Conservation (phyloP, 2,888 invertebrate genomes). For the Parnassius smintheus region DNA sequence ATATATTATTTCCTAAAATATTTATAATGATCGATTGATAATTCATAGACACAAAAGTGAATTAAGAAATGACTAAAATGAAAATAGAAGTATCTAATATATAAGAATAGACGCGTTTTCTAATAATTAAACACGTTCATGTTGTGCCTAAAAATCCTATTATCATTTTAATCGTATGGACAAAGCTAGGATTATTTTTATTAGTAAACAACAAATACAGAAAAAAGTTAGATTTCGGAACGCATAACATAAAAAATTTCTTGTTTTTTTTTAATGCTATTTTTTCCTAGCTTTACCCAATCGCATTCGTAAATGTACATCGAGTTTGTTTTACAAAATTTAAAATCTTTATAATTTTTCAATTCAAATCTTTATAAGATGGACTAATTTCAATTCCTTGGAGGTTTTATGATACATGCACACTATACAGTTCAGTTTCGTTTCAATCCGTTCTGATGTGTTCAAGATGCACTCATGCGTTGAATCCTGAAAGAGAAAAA, state of each 20-base stretch:
- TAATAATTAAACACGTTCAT: slow-evolving; percentile 7
- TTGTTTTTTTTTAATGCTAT: not conserved
- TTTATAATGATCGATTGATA: slow-evolving; percentile 7
- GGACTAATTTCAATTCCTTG: slow-evolving; percentile 18
- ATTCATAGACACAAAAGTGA: slow-evolving; percentile 23
- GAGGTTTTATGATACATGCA: not conserved
- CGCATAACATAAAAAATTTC: not conserved
- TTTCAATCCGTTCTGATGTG: slow-evolving; percentile 1
- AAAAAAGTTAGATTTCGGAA: too few species aligned
- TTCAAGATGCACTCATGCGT: slow-evolving; percentile 42
- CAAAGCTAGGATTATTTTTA: slow-evolving; percentile 30
- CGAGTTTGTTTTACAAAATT: not conserved
- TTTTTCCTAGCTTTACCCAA: slow-evolving; percentile 14
- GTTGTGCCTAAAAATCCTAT: slow-evolving; percentile 60
- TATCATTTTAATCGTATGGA: slow-evolving; percentile 66
- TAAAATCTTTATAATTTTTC: slow-evolving; percentile 1
- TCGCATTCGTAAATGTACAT: slow-evolving; percentile 1
- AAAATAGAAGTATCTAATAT: slow-evolving; percentile 67
- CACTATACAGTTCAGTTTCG: not conserved
- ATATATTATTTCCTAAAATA: not conserved
- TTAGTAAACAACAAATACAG: not conserved
- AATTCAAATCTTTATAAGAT: slow-evolving; percentile 6
- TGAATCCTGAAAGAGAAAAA: slow-evolving; percentile 44
- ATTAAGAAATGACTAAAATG: slow-evolving; percentile 65
- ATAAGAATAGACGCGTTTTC: slow-evolving; percentile 21